Conservation (phyloP, 2,888 invertebrate genomes). For the Drosophila pseudotakahashii region DNA sequence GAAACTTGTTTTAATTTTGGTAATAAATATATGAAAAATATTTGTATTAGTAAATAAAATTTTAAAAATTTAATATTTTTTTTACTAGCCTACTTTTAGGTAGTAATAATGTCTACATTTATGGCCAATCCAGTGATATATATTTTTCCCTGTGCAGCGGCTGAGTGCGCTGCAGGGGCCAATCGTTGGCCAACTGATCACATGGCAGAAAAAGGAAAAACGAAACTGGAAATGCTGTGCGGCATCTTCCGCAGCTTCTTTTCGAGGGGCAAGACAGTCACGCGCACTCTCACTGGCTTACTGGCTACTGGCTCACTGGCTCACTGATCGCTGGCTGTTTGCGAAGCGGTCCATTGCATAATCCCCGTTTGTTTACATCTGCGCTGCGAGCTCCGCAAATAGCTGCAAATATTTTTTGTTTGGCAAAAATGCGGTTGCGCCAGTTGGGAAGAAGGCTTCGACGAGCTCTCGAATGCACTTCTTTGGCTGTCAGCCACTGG, state of each 20-base stretch:
- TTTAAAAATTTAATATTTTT: no score
- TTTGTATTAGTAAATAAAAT: no score
- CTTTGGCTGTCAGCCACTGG: slow-evolving; percentile 46
- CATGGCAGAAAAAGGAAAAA: slow-evolving; percentile 3
- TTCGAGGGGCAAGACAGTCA: slow-evolving; percentile 45
- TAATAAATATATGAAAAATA: no score
- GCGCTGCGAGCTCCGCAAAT: slow-evolving; percentile 51
- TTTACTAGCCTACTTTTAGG: background rate
- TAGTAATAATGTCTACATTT: background rate
- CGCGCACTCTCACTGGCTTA: slow-evolving; percentile 61
- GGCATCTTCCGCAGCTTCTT: slow-evolving; percentile 64
- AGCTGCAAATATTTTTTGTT: slow-evolving; percentile 46
- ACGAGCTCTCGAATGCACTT: slow-evolving; percentile 37
- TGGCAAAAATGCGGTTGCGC: slow-evolving; percentile 56
- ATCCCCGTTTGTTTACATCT: slow-evolving; percentile 61
- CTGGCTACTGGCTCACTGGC: slow-evolving; percentile 27
- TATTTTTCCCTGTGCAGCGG: slow-evolving; percentile 4
- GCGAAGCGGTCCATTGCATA: slow-evolving; percentile 58
- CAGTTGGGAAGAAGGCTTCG: slow-evolving; percentile 45
- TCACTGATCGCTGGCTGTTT: slow-evolving; percentile 33
- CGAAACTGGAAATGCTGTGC: slow-evolving; percentile 61
- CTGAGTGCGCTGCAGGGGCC: slow-evolving; percentile 11
- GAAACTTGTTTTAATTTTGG: no score
- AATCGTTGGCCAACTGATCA: slow-evolving; percentile 51
- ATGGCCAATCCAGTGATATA: background rate